Base-by-base conservation (phyloP, 1,140 invertebrate genomes). In the Drosophila ercepeae region DNA sequence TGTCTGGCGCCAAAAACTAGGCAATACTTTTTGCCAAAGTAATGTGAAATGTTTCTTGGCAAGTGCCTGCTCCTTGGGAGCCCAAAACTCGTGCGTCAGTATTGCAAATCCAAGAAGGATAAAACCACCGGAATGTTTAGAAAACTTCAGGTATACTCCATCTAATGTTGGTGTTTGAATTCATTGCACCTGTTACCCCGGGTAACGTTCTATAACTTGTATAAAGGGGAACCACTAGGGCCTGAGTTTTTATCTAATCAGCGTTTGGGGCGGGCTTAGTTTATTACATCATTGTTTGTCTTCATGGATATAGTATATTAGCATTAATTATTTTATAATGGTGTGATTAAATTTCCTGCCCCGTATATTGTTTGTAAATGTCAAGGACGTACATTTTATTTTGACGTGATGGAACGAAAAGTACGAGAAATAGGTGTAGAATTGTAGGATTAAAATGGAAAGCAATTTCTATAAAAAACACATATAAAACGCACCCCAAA, bases 11-110 rank as follows among this genome's bases (percentile, higher is more conserved):
- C 81, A 32, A 75, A 84, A 76, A 86, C 44, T 64, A 49, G 72
- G 71, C 79, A 55, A 78, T 46, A 55, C 45, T 53, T 25, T 34
- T 39, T 0, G 39, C 16, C 51, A 46, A 29, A 53, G 65, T 86
- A 79, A 84, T 78, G 81, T 86, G 74, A 84, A 81, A 84, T 84
- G 81, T 58, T 86, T 7, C 36, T 73, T 5, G 73, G 60, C 59
- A 81, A 81, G 45, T 81, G 55, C 48, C 60, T 63, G 48, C 81
- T 86, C 63, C 63, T 69, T n/a, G 41, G 81, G 58, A 77, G 63
- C 49, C 76, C 72, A 0, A 60, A 45, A 16, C 21, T 81, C 2
- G 46, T 73, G 27, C 81, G 82, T 1, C 41, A 59, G 29, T 77
- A 76, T 4, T 44, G 67, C 73, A 61, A 73, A 19, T 27, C 71